phyloP scores from a whole-genome alignment of 2,113 vertebrate species.

The Tachysurus vachellii region DNA sequence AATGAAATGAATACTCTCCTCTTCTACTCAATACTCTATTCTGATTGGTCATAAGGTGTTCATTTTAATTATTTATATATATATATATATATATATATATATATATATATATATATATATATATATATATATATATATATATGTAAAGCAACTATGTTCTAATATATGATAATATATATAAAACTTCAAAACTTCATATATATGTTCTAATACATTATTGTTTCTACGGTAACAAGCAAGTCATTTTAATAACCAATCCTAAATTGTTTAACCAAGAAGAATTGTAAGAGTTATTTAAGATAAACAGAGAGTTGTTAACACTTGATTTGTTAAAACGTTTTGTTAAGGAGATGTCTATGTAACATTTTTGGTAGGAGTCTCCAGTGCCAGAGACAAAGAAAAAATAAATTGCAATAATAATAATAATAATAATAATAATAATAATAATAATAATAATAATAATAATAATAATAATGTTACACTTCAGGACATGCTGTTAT shows the following conservation, averaged over 20 bases:
- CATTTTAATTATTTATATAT: too few species aligned
- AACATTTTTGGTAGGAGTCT: background rate
- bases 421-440: too few species aligned
- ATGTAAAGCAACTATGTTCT: too few species aligned
- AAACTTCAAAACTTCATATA: too few species aligned
- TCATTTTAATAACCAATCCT: background rate
- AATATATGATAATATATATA: too few species aligned
- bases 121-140: too few species aligned
- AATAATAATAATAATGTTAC: too few species aligned
- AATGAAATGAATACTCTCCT: background rate
- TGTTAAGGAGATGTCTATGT: background rate
- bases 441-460: too few species aligned
- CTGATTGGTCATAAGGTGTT: background rate
- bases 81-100: too few species aligned
- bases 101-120: too few species aligned
- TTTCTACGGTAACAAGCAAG: background rate
- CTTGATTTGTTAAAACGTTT: background rate
- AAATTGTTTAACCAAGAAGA: background rate
- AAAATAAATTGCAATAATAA: too few species aligned
- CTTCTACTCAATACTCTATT: background rate
- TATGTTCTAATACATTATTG: background rate
- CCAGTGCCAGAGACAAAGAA: background rate
- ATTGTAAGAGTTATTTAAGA: background rate
- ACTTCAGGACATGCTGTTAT: background rate
- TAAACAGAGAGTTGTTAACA: background rate